Percentiles rank a stretch among this genome's conserved stretches.
phyloP scores from a whole-genome alignment of 2,113 vertebrate species.

The Actinemys pallida region DNA sequence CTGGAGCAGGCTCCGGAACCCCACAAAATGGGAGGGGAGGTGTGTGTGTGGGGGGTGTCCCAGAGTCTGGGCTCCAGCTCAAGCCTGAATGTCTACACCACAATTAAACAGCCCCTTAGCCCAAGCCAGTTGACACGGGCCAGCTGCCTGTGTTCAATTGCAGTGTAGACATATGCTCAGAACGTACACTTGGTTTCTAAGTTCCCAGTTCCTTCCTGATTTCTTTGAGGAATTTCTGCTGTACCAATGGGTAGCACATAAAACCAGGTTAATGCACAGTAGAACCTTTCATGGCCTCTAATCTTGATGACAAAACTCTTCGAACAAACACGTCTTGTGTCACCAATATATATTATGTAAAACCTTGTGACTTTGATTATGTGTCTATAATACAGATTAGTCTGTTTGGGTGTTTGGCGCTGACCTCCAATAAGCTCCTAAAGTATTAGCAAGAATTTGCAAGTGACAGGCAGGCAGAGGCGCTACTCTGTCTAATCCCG shows the following conservation, averaged over 20 bases:
- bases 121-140: not conserved
- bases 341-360: constrained; percentile 78
- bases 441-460: constrained; percentile 78
- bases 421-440: constrained; percentile 78
- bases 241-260: not conserved
- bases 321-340: constrained; percentile 71
- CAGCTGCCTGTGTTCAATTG: not conserved
- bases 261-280: constrained; percentile 72
- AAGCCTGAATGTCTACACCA: not conserved
- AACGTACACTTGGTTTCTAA: not conserved
- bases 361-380: constrained; percentile 79
- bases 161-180: not conserved
- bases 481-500: constrained; percentile 70
- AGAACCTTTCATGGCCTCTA: constrained; percentile 72
- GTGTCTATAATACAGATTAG: constrained; percentile 77
- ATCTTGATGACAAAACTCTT: constrained; percentile 75
- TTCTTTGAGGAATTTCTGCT: constrained; percentile 29
- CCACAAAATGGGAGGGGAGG: too few relatives aligned
- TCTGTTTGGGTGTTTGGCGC: constrained; percentile 79
- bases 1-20: not conserved
- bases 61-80: not conserved
- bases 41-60: too few relatives aligned
- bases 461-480: constrained; percentile 77
- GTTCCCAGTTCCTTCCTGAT: not conserved
- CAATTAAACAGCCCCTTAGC: not conserved